Evolutionary conservation across 2,113 vertebrate species (phyloP), one percentile per base, ranked within the genome.

Genomic region (Corvus moneduloides): DNA sequence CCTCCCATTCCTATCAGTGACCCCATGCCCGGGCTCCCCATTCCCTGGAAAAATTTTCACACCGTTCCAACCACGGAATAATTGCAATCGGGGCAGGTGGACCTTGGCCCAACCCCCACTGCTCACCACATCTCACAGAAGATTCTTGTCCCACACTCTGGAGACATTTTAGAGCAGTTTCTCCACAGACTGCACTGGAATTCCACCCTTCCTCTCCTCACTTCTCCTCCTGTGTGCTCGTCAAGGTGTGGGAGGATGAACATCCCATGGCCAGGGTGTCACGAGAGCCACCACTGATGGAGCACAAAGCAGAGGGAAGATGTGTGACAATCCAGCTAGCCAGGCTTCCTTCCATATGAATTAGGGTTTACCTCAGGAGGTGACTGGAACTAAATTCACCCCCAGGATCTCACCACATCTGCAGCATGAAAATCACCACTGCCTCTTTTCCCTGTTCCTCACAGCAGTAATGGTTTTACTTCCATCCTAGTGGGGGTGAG

Each of bases 1-100:
- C 94, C 77, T 95, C 87, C 83, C 76, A 56, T 84, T 81, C 69
- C 86, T 88, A 90, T 81, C 92, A 89, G 73, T 90, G 90, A 96
- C 82, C 83, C 51, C 4, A 0, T 59, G 72, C 76, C 71, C 55
- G 8, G 48, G 35, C 26, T 93, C 84, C 33, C 64, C 20, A 3
- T 30, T 61, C 78, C 63, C 72, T 90, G 79, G 26, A 79, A 95
- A 66, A 16, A 33, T 8, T 3, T n/a, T 51, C 61, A 89, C 1
- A 3, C 56, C 4, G 3, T 63, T 83, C 69, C 77, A 93, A 16
- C 35, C 61, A 35, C 0, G 0, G 10, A 2, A 48, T 51, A 72
- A 72, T 35, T 89, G 69, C 62, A 67, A 1, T 37, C 1, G 6
- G 30, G 22, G 39, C 17, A 88, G 24, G 37, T 1, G 2, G 46